Evolutionary conservation across 2,888 invertebrate species (phyloP).

Genomic region (Lasioglossum villosulum): DNA sequence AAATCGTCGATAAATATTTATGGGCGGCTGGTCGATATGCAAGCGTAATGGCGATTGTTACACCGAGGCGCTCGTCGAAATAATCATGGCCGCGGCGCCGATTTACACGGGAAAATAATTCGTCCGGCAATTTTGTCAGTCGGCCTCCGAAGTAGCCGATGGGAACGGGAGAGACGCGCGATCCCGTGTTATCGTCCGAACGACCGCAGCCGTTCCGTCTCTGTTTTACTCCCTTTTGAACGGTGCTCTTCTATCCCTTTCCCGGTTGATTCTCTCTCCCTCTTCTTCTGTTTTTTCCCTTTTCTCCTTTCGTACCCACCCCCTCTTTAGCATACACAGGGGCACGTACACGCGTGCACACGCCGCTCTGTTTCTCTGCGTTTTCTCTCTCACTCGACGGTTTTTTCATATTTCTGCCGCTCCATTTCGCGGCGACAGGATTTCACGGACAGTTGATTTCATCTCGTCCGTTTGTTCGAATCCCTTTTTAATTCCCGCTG

Average conservation of each 20-base stretch:
- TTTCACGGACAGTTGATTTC: slow-evolving; percentile 61
- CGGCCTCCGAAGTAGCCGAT: slow-evolving; percentile 30
- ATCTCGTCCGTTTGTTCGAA: slow-evolving; percentile 51
- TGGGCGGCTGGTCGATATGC: slow-evolving; percentile 68
- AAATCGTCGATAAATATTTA: slow-evolving; percentile 77
- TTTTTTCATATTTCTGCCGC: slow-evolving; percentile 67
- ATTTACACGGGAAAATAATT: slow-evolving; percentile 69
- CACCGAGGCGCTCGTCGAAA: slow-evolving; percentile 65
- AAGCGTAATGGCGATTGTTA: slow-evolving; percentile 71
- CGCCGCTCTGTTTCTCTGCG: neutral
- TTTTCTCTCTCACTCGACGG: slow-evolving; percentile 33
- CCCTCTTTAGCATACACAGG: neutral
- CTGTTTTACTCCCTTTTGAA: slow-evolving; percentile 8
- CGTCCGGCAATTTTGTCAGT: slow-evolving; percentile 59
- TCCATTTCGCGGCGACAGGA: slow-evolving; percentile 63
- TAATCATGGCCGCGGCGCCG: slow-evolving; percentile 62
- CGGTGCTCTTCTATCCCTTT: neutral
- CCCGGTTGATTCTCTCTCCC: neutral
- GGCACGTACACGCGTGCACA: neutral
- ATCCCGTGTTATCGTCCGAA: slow-evolving; percentile 59
- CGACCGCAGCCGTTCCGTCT: slow-evolving; percentile 38
- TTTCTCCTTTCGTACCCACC: neutral
- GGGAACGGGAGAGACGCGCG: slow-evolving; percentile 38
- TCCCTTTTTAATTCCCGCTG: slow-evolving; percentile 57
- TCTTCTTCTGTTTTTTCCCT: neutral